Evolutionary conservation across 1,140 invertebrate species (phyloP).

Genomic region (Sinonovacula constricta): DNA sequence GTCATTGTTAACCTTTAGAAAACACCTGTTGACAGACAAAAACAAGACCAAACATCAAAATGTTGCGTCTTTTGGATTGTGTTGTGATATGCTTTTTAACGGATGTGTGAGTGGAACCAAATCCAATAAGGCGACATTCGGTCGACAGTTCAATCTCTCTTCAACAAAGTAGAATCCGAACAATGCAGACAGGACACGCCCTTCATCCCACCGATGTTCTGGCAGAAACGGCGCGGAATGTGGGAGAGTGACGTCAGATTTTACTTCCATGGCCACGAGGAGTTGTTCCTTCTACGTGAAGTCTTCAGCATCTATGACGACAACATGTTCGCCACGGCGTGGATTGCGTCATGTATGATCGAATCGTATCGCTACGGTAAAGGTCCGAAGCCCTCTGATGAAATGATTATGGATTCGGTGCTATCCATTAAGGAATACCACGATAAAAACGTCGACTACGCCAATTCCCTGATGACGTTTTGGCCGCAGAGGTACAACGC

Average conservation of each 20-base stretch:
- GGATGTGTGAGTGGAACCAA: too few species aligned
- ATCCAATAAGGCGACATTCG: slow-evolving; percentile 11
- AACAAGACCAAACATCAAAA: too few species aligned
- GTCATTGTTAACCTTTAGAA: too few species aligned
- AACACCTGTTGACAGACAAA: too few species aligned
- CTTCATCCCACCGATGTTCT: slow-evolving; percentile 57
- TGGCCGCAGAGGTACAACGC: slow-evolving; percentile 62
- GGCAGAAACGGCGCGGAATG: slow-evolving; percentile 65
- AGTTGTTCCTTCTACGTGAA: slow-evolving; percentile 60
- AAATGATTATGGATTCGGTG: slow-evolving; percentile 62
- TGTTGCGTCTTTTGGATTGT: too few species aligned
- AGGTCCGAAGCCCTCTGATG: slow-evolving; percentile 62
- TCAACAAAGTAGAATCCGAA: slow-evolving; percentile 49
- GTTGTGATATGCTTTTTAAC: too few species aligned
- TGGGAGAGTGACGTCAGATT: slow-evolving; percentile 70
- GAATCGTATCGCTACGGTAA: slow-evolving; percentile 68
- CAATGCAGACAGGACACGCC: slow-evolving; percentile 60
- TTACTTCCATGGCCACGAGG: slow-evolving; percentile 70
- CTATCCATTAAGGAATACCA: slow-evolving; percentile 52
- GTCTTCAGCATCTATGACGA: slow-evolving; percentile 69
- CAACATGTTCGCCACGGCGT: slow-evolving; percentile 75
- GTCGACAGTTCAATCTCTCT: slow-evolving; percentile 51
- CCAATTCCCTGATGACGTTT: slow-evolving; percentile 64
- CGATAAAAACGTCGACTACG: slow-evolving; percentile 61
- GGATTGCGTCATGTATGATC: slow-evolving; percentile 67